These are phyloP conservation scores for Passer montanus DNA, from an alignment of 2,113 vertebrate species.

Conservation along the genomic window DNA sequence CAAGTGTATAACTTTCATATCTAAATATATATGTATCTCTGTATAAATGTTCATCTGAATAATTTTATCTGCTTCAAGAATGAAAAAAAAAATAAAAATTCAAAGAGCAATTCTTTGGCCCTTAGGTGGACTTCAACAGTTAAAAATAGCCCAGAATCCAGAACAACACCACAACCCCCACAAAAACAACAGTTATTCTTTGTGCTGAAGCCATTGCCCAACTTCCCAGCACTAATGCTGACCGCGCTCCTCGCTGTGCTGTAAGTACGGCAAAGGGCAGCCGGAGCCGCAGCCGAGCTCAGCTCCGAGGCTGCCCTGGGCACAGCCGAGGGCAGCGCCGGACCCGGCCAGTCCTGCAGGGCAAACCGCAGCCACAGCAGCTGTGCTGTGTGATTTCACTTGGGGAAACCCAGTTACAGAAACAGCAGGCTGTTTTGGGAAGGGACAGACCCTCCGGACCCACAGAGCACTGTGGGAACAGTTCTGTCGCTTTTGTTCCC, in stretches of 20 bases:
- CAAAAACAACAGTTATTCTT: not conserved
- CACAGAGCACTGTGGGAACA: not conserved
- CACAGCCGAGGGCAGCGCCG: not conserved
- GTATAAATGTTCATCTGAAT: not conserved
- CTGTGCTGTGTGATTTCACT: accelerated
- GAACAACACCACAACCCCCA: not conserved
- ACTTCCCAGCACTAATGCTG: not conserved
- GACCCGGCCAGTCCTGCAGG: accelerated
- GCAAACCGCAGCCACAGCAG: too few species aligned
- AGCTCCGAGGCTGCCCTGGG: not conserved
- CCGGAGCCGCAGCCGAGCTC: not conserved
- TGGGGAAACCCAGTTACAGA: not conserved
- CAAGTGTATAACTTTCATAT: not conserved
- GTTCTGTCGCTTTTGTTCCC: not conserved
- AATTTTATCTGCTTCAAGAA: not conserved
- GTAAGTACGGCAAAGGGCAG: slow-evolving; percentile 41
- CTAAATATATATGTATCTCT: not conserved
- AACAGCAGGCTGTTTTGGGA: not conserved
- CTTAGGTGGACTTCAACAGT: not conserved
- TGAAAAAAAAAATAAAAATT: not conserved
- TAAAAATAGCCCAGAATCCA: not conserved
- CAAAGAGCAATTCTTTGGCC: not conserved
- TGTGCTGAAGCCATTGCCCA: not conserved
- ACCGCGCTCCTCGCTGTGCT: not conserved
- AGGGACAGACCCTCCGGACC: not conserved